Percentiles rank a stretch among this genome's conserved stretches.
Evolutionary conservation across 1,140 invertebrate genomes (phyloP).

Genomic region (Ganaspis sp.): DNA sequence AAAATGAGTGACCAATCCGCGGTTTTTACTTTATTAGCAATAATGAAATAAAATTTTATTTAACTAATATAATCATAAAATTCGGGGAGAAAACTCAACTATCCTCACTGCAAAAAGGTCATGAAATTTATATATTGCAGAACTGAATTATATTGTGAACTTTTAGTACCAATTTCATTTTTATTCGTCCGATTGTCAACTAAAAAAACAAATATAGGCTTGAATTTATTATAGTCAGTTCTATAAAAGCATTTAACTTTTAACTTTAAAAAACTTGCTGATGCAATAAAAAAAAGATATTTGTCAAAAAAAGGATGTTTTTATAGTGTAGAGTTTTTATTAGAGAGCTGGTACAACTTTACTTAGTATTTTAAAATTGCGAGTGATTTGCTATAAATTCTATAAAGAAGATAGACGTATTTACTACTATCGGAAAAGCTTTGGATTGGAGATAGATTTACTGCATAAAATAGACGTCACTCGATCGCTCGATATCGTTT

Average conservation of each 20-base stretch:
- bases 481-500: conserved; percentile 14
- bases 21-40: neutral
- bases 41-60: neutral
- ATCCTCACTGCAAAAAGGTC: no score
- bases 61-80: neutral
- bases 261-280: no score
- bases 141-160: neutral
- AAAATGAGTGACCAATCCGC: no score
- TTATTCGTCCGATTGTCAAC: neutral
- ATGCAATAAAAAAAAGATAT: no score
- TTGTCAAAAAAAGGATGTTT: no score
- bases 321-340: no score
- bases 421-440: conserved; percentile 26
- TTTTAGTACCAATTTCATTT: neutral
- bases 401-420: conserved; percentile 11
- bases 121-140: neutral
- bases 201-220: neutral
- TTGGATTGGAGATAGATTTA: conserved; percentile 25
- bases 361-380: neutral
- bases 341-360: neutral
- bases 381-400: conserved; percentile 17
- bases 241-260: neutral
- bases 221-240: neutral
- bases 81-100: neutral
- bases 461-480: conserved; percentile 28